Conservation (phyloP, 2,888 invertebrate species). For the Heterodera filipjevi region DNA sequence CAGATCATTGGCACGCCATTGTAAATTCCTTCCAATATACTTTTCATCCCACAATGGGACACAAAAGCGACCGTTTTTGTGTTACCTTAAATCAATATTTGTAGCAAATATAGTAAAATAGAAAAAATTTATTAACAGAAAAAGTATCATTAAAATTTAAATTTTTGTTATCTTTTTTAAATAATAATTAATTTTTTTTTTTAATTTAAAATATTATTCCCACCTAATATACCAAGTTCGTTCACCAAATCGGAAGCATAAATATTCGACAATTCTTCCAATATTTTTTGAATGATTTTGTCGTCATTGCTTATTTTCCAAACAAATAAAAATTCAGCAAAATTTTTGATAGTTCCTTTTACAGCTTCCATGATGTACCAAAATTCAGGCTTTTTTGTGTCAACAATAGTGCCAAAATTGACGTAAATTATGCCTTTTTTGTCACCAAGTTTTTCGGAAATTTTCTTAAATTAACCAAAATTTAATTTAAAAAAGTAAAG, state of each 20-base stretch:
- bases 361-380: background rate
- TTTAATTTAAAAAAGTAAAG: too few species aligned
- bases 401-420: constrained; percentile 11
- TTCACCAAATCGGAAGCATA: background rate
- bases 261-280: background rate
- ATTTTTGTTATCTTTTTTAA: too few species aligned
- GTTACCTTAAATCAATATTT: too few species aligned
- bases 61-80: background rate
- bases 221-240: background rate
- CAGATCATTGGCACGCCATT: background rate
- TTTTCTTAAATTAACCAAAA: too few species aligned
- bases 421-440: constrained; percentile 12
- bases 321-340: background rate
- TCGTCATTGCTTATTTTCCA: background rate
- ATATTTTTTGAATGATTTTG: background rate
- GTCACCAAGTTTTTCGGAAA: background rate
- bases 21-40: background rate
- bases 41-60: constrained; percentile 4
- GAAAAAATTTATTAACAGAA: too few species aligned
- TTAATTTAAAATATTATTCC: too few species aligned
- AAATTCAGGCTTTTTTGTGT: background rate
- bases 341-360: background rate
- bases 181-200: too few species aligned
- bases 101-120: too few species aligned
- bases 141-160: too few species aligned